These are phyloP conservation scores for Fragum sueziense DNA, from an alignment of 2,888 invertebrate species.

Conservation along the genomic window DNA sequence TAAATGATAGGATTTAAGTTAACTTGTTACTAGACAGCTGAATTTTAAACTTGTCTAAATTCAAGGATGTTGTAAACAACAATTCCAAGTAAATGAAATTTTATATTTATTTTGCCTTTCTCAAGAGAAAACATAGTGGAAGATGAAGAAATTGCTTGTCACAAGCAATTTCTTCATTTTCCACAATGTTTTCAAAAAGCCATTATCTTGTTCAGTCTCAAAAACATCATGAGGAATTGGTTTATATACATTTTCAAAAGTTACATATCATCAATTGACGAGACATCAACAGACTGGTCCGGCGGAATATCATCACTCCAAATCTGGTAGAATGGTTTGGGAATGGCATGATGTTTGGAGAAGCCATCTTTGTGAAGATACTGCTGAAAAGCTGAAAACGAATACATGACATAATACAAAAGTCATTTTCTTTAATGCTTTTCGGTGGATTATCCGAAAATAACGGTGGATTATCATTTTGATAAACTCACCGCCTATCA, in stretches of 20 bases:
- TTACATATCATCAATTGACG: no score
- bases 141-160: neutral
- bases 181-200: neutral
- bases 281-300: neutral
- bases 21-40: no score
- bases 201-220: no score
- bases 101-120: no score
- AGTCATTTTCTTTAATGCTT: no score
- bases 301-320: constrained; percentile 5
- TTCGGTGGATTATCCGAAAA: no score
- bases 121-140: neutral
- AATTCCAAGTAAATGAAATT: neutral
- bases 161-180: neutral
- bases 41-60: no score
- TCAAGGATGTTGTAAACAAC: no score
- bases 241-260: no score
- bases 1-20: neutral
- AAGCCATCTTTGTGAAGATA: neutral
- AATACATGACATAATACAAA: neutral
- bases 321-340: neutral
- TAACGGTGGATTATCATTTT: no score
- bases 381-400: constrained; percentile 1
- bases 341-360: neutral
- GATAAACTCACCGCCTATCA: no score
- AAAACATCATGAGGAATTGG: no score